A percentile compares a stretch with the other conserved stretches of the same genome.
These are phyloP conservation scores for Atrina japonica DNA, from an alignment of 2,888 invertebrate species.

Conservation along the genomic window DNA sequence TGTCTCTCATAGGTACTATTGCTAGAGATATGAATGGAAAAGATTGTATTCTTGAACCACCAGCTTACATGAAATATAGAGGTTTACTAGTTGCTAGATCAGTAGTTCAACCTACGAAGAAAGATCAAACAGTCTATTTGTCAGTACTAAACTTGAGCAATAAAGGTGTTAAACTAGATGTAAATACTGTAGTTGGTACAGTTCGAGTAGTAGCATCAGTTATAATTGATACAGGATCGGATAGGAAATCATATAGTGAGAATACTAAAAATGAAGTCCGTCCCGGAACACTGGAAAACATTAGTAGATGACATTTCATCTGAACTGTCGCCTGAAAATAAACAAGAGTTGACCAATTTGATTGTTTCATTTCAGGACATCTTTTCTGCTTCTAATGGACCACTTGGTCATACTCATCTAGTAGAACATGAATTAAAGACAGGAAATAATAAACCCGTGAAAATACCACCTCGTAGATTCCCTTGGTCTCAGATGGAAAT, in stretches of 20 bases:
- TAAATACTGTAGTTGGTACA: neutral
- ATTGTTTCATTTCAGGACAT: constrained; percentile 1
- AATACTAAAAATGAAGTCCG: neutral
- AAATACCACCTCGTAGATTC: constrained; percentile 4
- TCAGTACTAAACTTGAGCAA: neutral
- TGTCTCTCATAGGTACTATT: neutral
- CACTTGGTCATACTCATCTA: too few relatives aligned
- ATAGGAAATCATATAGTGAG: too few relatives aligned
- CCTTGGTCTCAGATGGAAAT: neutral
- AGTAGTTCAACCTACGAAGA: neutral
- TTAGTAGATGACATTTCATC: neutral
- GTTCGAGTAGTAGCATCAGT: too few relatives aligned
- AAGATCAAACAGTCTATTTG: neutral
- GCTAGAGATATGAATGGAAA: neutral
- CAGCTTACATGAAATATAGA: neutral
- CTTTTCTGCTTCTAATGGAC: too few relatives aligned
- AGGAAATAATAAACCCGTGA: too few relatives aligned
- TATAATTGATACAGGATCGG: too few relatives aligned
- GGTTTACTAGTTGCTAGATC: neutral
- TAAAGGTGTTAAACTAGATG: neutral
- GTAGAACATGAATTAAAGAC: too few relatives aligned
- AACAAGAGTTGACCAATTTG: neutral
- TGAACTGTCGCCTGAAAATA: neutral
- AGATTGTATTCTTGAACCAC: neutral
- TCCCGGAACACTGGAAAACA: constrained; percentile 2